These are phyloP conservation scores for Camarhynchus parvulus DNA, from an alignment of 2,113 vertebrate genomes.

Conservation along the genomic window DNA sequence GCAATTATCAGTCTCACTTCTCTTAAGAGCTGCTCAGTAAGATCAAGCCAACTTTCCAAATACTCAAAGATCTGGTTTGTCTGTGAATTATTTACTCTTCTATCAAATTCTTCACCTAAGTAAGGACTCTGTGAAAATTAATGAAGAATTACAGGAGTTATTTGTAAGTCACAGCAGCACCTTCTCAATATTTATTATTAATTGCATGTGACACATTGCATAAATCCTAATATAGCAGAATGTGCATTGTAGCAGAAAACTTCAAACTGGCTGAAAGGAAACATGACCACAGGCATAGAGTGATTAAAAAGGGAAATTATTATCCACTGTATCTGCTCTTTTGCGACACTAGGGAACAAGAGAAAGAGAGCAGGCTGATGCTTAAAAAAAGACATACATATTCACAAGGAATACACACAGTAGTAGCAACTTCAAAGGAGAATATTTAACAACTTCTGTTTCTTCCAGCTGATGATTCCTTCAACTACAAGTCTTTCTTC, in stretches of 20 bases:
- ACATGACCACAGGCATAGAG: background rate
- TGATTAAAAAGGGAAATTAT: background rate
- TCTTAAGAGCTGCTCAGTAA: background rate
- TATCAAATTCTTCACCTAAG: background rate
- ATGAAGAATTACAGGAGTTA: background rate
- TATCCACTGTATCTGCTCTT: background rate
- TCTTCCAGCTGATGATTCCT: conserved; percentile 81
- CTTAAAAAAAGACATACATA: background rate
- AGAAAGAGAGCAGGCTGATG: background rate
- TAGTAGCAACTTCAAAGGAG: background rate
- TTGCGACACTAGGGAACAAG: background rate
- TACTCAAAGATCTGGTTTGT: background rate
- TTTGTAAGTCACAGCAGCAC: background rate
- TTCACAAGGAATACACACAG: background rate
- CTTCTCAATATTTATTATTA: background rate
- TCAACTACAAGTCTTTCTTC: conserved; percentile 85
- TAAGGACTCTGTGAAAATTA: background rate
- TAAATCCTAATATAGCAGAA: background rate
- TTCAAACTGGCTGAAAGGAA: background rate
- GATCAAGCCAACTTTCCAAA: background rate
- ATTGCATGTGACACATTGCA: background rate
- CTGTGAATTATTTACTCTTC: background rate
- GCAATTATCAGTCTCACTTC: background rate
- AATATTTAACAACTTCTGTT: background rate
- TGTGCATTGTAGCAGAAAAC: background rate